phyloP scores from a whole-genome alignment of 1,140 invertebrate species.

The Bombus fervidus region DNA sequence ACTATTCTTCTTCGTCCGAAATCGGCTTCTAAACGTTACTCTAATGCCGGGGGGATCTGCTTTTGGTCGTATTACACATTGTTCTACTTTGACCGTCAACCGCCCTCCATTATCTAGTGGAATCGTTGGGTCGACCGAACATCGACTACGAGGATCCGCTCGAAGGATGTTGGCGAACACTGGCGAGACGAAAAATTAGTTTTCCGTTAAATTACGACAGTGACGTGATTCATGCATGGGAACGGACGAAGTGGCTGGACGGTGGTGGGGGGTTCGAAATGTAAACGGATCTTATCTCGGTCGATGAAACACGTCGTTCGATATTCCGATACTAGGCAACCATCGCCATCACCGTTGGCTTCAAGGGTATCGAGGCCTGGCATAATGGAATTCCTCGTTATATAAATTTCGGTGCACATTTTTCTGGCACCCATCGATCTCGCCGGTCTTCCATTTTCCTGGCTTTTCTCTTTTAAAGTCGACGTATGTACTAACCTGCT shows the following conservation, averaged over 20 bases:
- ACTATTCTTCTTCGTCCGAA: slow-evolving; percentile 28
- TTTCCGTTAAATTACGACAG: slow-evolving; percentile 60
- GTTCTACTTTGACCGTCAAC: slow-evolving; percentile 57
- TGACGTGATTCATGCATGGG: slow-evolving; percentile 61
- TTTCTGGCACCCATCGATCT: slow-evolving; percentile 67
- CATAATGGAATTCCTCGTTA: slow-evolving; percentile 70
- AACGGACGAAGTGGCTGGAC: background rate
- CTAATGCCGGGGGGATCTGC: slow-evolving; percentile 37
- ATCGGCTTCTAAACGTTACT: slow-evolving; percentile 44
- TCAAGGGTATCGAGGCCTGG: slow-evolving; percentile 49
- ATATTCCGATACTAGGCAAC: slow-evolving; percentile 54
- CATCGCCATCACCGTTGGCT: slow-evolving; percentile 30
- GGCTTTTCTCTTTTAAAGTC: slow-evolving; percentile 54
- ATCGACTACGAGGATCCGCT: slow-evolving; percentile 21
- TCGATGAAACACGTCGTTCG: slow-evolving; percentile 67
- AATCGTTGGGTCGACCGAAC: background rate
- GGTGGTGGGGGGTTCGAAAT: slow-evolving; percentile 38
- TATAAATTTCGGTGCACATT: slow-evolving; percentile 70
- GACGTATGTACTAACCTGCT: slow-evolving; percentile 21
- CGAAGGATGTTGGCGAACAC: background rate
- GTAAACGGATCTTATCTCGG: slow-evolving; percentile 70
- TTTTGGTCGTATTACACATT: slow-evolving; percentile 60
- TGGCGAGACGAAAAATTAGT: slow-evolving; percentile 64
- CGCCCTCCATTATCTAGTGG: slow-evolving; percentile 28
- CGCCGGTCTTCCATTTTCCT: slow-evolving; percentile 34